These are phyloP conservation scores for Scaeva pyrastri DNA, from an alignment of 2,888 invertebrate genomes.

Conservation along the genomic window DNA sequence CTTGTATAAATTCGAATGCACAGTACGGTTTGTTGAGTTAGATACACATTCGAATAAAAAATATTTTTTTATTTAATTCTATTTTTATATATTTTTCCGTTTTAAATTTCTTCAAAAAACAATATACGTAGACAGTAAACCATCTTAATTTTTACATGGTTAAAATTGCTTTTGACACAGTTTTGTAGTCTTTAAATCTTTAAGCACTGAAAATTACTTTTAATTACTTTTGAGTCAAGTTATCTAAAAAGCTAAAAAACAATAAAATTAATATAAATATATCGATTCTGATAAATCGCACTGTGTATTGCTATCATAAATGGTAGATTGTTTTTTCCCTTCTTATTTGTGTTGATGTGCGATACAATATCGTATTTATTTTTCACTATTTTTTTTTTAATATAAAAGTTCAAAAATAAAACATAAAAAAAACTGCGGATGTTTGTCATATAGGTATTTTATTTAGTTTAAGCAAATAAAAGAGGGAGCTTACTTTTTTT, in stretches of 20 bases:
- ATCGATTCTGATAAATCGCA: background rate
- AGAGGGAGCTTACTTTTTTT: background rate
- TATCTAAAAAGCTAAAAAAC: too few species aligned
- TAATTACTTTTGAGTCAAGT: too few species aligned
- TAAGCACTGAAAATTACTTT: too few species aligned
- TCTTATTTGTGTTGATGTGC: background rate
- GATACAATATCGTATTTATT: conserved; percentile 8
- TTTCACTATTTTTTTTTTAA: background rate
- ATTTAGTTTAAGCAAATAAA: background rate
- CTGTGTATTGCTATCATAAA: background rate
- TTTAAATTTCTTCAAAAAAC: too few species aligned
- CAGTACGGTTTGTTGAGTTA: background rate
- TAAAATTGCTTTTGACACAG: too few species aligned
- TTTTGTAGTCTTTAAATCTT: too few species aligned
- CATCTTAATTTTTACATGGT: too few species aligned
- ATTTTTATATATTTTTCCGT: too few species aligned
- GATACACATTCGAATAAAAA: background rate
- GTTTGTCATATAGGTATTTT: conserved; percentile 26
- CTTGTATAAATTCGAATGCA: background rate
- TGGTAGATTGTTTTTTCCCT: background rate
- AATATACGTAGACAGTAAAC: too few species aligned
- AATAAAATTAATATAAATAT: background rate
- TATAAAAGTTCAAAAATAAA: conserved; percentile 22
- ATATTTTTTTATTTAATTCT: too few species aligned
- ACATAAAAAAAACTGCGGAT: background rate